phyloP scores from a whole-genome alignment of 2,113 vertebrate species.

The Gallinago jamesoni region DNA sequence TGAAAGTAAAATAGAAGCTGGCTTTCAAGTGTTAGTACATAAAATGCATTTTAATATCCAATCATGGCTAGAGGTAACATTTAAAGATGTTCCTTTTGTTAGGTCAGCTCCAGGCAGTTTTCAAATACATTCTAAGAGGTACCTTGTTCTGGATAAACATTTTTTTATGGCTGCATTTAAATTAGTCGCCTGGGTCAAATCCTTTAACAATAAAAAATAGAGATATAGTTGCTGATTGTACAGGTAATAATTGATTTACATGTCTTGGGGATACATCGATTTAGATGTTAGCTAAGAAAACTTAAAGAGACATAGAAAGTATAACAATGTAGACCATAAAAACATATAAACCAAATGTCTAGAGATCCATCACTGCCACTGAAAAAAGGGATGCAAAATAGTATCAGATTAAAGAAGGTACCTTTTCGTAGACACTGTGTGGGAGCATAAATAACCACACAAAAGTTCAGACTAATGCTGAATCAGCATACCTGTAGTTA shows the following conservation, averaged over 20 bases:
- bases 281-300: neutral
- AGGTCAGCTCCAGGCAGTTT: neutral
- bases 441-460: neutral
- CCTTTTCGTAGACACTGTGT: neutral
- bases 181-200: neutral
- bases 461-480: neutral
- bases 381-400: neutral
- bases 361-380: neutral
- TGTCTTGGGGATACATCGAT: neutral
- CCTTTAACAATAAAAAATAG: neutral
- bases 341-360: neutral
- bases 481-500: neutral
- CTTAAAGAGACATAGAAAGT: neutral
- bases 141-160: neutral
- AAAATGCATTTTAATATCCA: slow-evolving; percentile 1
- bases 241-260: neutral
- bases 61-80: neutral
- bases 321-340: neutral
- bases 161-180: neutral
- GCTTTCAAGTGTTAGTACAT: neutral
- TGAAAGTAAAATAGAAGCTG: neutral
- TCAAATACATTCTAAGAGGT: neutral
- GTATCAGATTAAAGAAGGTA: neutral
- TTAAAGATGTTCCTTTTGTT: neutral
- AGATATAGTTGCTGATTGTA: neutral